phyloP scores from a whole-genome alignment of 2,113 vertebrate genomes.

The Montifringilla adamsi region DNA sequence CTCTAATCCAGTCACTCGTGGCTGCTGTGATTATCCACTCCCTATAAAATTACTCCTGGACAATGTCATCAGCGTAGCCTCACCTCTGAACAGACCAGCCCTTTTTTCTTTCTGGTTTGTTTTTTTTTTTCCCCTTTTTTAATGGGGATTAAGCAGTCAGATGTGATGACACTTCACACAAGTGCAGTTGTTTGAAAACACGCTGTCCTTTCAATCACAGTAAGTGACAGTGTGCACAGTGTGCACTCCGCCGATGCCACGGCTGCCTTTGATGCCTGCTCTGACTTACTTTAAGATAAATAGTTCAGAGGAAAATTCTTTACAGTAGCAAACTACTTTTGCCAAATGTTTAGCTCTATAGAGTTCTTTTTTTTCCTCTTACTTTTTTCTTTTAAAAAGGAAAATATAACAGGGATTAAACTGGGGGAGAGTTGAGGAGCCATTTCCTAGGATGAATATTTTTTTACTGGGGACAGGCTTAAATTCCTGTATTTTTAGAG shows the following conservation, averaged over 20 bases:
- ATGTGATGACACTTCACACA: conserved; percentile 49
- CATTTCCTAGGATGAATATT: neutral
- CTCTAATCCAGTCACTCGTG: conserved; percentile 23
- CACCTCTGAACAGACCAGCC: neutral
- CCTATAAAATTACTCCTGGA: conserved; percentile 38
- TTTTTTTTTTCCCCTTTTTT: neutral
- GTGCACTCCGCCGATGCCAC: neutral
- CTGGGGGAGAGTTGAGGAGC: neutral
- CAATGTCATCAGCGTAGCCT: conserved; percentile 2
- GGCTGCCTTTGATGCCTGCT: conserved; percentile 53
- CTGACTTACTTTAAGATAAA: conserved; percentile 41
- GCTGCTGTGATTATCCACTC: conserved; percentile 54
- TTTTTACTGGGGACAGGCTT: neutral
- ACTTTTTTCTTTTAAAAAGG: neutral
- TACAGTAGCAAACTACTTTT: conserved; percentile 22
- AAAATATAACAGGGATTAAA: neutral
- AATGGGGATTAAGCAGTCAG: conserved; percentile 48
- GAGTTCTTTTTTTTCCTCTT: neutral
- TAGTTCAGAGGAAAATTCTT: conserved; percentile 39
- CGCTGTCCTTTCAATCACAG: conserved; percentile 51
- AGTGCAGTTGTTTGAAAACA: conserved; percentile 55
- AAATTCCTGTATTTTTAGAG: conserved; percentile 19
- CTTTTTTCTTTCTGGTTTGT: neutral
- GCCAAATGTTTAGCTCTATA: neutral
- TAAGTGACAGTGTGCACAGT: conserved; percentile 37